Percentiles rank a stretch among this genome's conserved stretches.
phyloP scores from a whole-genome alignment of 2,797 vertebrate species.

The Myotis findleyi region DNA sequence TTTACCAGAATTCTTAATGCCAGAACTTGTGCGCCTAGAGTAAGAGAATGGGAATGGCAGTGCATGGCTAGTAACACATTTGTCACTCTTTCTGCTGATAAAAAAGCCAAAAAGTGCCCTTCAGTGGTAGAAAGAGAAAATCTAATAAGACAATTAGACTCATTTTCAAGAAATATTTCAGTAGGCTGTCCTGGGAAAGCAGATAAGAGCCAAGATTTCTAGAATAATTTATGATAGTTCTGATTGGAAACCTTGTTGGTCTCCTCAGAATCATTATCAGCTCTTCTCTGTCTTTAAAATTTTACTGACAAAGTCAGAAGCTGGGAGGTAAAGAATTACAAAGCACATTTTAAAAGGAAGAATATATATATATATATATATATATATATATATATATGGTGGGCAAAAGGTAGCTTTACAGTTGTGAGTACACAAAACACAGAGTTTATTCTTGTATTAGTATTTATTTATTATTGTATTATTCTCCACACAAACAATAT shows the following conservation, averaged over 20 bases:
- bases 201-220: not conserved
- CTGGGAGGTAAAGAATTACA: not conserved
- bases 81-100: not conserved
- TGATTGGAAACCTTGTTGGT: not conserved
- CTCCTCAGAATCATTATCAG: slow-evolving; percentile 15
- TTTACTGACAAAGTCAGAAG: not conserved
- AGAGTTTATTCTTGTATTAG: not conserved
- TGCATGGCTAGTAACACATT: not conserved
- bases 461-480: not conserved
- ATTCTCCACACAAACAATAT: not conserved
- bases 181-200: not conserved
- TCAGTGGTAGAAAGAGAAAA: not conserved
- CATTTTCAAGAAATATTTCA: not conserved
- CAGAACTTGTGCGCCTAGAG: not conserved
- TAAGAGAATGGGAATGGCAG: not conserved
- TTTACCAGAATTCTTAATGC: not conserved
- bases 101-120: not conserved
- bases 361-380: not conserved
- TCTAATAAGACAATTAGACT: not conserved
- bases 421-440: not conserved
- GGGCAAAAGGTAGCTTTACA: not conserved
- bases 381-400: not conserved
- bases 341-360: not conserved
- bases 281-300: not conserved
- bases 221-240: not conserved